phyloP scores from a whole-genome alignment of 1,140 invertebrate species.

The Bombus sibiricus region DNA sequence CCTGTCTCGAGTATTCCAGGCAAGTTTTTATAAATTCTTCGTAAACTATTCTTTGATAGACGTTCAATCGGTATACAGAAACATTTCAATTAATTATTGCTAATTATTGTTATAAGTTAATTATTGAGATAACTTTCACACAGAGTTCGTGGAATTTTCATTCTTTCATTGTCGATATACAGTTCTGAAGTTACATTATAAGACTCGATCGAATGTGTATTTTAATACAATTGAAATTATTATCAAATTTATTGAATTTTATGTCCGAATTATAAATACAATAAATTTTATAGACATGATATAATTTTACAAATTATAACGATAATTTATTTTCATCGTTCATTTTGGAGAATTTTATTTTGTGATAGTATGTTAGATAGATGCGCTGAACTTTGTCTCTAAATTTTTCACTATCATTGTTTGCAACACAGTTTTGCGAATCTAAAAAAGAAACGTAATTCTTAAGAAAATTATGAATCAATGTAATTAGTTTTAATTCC shows the following conservation, averaged over 20 bases:
- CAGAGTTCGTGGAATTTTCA: not conserved
- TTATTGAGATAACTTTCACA: not conserved
- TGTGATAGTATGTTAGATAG: not conserved
- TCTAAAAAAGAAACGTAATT: not conserved
- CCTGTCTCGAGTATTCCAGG: not conserved
- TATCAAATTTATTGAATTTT: no score
- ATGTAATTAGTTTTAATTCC: not conserved
- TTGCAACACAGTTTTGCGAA: not conserved
- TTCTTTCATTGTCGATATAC: not conserved
- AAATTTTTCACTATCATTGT: no score
- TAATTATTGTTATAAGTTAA: no score
- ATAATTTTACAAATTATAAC: no score
- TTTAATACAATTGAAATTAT: not conserved
- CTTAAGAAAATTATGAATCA: not conserved
- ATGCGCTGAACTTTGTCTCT: not conserved
- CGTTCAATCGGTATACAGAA: no score
- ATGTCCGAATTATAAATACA: no score
- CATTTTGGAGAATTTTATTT: no score
- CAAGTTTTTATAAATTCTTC: not conserved
- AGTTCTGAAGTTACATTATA: not conserved
- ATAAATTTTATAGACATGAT: no score
- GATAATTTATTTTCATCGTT: not conserved
- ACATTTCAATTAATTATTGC: no score
- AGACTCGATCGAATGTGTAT: not conserved
- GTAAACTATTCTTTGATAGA: not conserved